Evolutionary conservation across 2,797 vertebrate species (phyloP), one percentile per base, ranked within the genome.

Genomic region (Numenius phaeopus): DNA sequence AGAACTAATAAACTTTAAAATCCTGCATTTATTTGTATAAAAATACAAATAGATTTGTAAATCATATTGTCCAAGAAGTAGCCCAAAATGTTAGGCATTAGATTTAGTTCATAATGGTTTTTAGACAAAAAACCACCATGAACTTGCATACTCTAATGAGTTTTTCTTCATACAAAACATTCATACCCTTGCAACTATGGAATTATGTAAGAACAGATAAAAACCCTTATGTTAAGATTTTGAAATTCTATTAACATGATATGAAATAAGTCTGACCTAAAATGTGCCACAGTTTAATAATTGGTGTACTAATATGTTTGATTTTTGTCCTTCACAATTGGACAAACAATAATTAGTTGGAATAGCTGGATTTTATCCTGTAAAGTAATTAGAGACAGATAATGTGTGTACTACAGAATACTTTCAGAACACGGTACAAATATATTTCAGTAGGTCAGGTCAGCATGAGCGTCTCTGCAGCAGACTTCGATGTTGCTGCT

Each of bases 381-480:
- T 52, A 49, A 70, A 29, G 26, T 55, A 37, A 34, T 59, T 30
- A 42, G 21, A n/a, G 52, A 27, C 22, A 54, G 62, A 22, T 34
- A 37, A 29, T 0, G 7, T 8, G 4, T 26, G 37, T 30, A 30
- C 50, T 92, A 5, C 12, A 20, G 40, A 30, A 40, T 40, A 46
- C 47, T 76, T 79, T 11, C 7, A 26, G 83, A 66, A 19, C 9
- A 7, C 3, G 40, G 9, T 59, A 26, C 46, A 61, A 26, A 40
- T 34, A 4, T 5, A 17, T 61, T 66, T 49, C 40, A 23, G 40
- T 37, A 42, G 39, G 16, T 27, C 24, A 40, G 52, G 46, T n/a
- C 5, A 57, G 52, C 61, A 55, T 9, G n/a, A 50, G 8, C 0
- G 1, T 26, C 22, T 26, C 12, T n/a, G 32, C 0, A 0, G 34